Base-by-base conservation (phyloP, 2,113 vertebrate species). In the Desmodus rotundus region DNA sequence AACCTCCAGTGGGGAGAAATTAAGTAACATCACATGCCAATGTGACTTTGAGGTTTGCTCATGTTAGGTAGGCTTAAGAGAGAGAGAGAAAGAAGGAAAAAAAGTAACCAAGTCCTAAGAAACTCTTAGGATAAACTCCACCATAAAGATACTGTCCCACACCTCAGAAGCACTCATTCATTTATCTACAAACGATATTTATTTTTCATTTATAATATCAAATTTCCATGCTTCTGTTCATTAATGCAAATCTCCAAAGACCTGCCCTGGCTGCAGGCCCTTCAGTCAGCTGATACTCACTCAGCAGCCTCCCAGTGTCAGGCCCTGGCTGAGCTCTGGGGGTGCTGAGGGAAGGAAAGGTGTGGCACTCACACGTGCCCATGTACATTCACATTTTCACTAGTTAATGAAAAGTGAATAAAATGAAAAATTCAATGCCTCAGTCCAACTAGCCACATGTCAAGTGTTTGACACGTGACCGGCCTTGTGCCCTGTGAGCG, bases 161-260 rank as follows among this genome's bases (percentile, higher is more conserved):
- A 70, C 84, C 96, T 92, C 61, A 82, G 65, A 97, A 92, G 54
- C 72, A 78, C 77, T 85, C 82, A 82, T 90, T 85, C 82, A 82
- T 92, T 96, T 97, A 84, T 83, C 94, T 87, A 87, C 87, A 85
- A 95, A 88, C 41, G 76, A 88, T 77, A 85, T 95, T 94, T 89
- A 89, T 76, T 80, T 97, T 83, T 81, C 84, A 92, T 89, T 86
- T 96, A 92, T 81, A 87, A 54, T 43, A 95, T 72, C 91, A 58
- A 24, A 26, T 74, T 54, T 84, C 61, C 52, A 78, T 88, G 74
- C 88, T 85, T 92, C 81, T 95, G 63, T 78, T 94, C 54, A 93
- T 89, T 91, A 31, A 91, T 14, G 28, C 41, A 78, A 95, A 80
- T 92, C 82, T 93, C 95, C 77, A 33, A 77, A 95, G 94, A 33